These are phyloP conservation scores for Steinernema hermaphroditum DNA, from an alignment of 2,888 invertebrate genomes.

Conservation along the genomic window DNA sequence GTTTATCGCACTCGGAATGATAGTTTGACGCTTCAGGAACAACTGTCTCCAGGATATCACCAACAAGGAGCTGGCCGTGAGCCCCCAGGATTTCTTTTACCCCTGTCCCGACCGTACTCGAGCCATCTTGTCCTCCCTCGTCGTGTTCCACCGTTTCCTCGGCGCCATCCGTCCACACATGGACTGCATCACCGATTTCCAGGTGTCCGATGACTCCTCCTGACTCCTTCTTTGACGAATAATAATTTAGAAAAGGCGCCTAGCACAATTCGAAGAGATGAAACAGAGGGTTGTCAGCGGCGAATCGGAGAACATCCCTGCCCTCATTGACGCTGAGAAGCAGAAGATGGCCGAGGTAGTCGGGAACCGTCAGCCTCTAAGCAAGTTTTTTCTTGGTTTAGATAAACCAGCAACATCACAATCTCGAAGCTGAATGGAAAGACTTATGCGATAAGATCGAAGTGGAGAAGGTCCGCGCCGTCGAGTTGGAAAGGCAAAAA, in stretches of 20 bases:
- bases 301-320: neutral
- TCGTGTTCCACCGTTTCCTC: neutral
- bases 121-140: neutral
- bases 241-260: neutral
- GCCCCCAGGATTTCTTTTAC: neutral
- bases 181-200: neutral
- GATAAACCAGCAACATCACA: neutral
- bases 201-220: too few relatives aligned
- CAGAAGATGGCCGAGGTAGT: neutral
- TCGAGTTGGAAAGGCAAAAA: neutral
- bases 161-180: neutral
- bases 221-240: too few relatives aligned
- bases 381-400: neutral
- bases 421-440: neutral
- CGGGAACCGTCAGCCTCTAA: neutral
- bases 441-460: neutral
- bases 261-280: neutral
- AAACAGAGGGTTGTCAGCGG: neutral
- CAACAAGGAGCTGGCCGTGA: neutral
- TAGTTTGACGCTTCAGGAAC: neutral
- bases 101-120: neutral
- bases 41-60: neutral
- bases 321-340: neutral
- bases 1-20: neutral
- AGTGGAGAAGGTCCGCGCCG: neutral